Percentiles rank a stretch among this genome's conserved stretches.
phyloP scores from a whole-genome alignment of 2,113 vertebrate species.

The Apistogramma diplotaenia region DNA sequence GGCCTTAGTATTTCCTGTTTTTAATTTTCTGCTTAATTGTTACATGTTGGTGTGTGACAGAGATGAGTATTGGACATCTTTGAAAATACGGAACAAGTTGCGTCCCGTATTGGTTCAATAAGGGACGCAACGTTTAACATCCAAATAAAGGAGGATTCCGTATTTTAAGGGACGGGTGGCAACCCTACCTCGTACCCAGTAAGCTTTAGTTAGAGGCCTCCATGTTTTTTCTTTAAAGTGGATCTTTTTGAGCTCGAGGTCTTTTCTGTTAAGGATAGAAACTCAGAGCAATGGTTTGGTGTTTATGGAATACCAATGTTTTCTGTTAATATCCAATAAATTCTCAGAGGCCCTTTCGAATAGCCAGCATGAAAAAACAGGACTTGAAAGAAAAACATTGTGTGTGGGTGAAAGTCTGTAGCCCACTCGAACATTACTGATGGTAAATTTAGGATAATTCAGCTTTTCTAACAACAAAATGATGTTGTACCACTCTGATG shows the following conservation, averaged over 20 bases:
- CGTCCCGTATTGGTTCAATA: no score
- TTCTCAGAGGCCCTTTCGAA: no score
- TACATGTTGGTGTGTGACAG: no score
- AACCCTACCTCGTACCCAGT: background rate
- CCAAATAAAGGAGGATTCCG: no score
- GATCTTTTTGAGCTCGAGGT: background rate
- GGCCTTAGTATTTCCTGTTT: no score
- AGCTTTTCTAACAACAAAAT: background rate
- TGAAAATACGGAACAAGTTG: no score
- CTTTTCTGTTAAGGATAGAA: background rate
- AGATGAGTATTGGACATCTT: no score
- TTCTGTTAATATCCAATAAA: background rate
- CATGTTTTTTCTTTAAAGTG: background rate
- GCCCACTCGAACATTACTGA: background rate
- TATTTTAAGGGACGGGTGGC: no score
- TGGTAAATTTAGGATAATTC: background rate
- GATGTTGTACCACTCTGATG: background rate
- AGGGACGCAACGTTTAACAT: no score
- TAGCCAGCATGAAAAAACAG: no score
- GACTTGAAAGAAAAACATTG: no score
- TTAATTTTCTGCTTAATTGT: no score
- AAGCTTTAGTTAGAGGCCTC: background rate
- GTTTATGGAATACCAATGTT: background rate
- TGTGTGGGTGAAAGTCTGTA: background rate
- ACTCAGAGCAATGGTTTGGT: background rate